A percentile compares a stretch with the other conserved stretches of the same genome.
These are phyloP conservation scores for Etheostoma cragini DNA, from an alignment of 2,113 vertebrate genomes.

Conservation along the genomic window DNA sequence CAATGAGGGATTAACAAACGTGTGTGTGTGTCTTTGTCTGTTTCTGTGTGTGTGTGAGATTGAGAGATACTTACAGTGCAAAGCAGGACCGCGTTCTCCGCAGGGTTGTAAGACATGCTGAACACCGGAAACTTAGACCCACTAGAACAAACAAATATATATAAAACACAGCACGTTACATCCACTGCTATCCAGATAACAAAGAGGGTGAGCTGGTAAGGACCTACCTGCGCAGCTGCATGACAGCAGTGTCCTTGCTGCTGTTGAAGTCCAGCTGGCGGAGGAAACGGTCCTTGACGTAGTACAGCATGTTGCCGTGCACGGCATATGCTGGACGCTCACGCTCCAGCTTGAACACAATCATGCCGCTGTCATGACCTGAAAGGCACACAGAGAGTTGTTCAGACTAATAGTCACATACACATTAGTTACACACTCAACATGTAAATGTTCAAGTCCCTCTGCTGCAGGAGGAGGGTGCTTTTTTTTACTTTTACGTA, in stretches of 20 bases:
- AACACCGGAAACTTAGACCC: slow-evolving; percentile 98
- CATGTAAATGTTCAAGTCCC: neutral
- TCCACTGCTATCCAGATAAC: neutral
- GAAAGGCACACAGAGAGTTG: neutral
- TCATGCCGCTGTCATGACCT: slow-evolving; percentile 98
- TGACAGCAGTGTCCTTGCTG: slow-evolving; percentile 95
- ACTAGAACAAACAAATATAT: slow-evolving; percentile 67
- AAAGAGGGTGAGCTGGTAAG: accelerated
- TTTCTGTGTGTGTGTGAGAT: too few species aligned
- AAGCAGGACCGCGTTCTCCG: slow-evolving; percentile 94
- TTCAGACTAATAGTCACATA: neutral
- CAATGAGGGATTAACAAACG: neutral
- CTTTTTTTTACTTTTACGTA: neutral
- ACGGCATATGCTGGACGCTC: slow-evolving; percentile 95
- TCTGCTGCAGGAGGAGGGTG: neutral
- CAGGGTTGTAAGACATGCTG: slow-evolving; percentile 98
- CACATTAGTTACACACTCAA: neutral
- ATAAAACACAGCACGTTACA: neutral
- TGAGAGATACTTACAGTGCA: slow-evolving; percentile 88
- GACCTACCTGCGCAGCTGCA: slow-evolving; percentile 93
- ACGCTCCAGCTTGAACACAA: slow-evolving; percentile 96
- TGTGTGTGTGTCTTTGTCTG: neutral
- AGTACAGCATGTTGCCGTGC: slow-evolving; percentile 92
- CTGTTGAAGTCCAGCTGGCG: slow-evolving; percentile 96
- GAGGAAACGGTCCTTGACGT: slow-evolving; percentile 95